Percentiles rank a stretch among this genome's conserved stretches.
These are phyloP conservation scores for Stenchaetothrips biformis DNA, from an alignment of 2,888 invertebrate genomes.

Conservation along the genomic window DNA sequence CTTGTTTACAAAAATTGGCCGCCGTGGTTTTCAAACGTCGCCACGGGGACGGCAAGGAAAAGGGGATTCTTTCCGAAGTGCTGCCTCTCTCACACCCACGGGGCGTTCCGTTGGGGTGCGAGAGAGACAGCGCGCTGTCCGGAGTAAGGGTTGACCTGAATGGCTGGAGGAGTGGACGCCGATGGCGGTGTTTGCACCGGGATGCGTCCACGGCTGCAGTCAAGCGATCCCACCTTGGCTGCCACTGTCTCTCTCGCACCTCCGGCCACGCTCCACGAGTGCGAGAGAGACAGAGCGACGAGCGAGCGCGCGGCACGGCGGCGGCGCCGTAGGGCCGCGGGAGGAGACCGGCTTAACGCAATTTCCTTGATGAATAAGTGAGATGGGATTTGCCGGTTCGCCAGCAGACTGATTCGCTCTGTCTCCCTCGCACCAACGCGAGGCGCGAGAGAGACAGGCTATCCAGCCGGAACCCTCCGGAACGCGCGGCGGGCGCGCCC, in stretches of 20 bases:
- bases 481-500: neutral
- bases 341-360: neutral
- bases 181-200: neutral
- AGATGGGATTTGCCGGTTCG: conserved; percentile 18
- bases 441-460: no score
- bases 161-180: neutral
- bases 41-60: neutral
- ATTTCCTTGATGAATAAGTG: conserved; percentile 24
- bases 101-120: neutral
- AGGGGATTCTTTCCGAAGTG: no score
- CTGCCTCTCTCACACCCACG: no score
- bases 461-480: neutral
- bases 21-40: neutral
- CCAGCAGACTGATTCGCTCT: neutral
- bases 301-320: neutral
- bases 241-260: neutral
- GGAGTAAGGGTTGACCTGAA: neutral
- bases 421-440: no score
- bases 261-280: neutral
- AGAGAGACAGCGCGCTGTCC: no score
- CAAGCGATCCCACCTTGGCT: neutral
- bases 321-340: neutral
- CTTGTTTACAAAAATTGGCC: neutral
- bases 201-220: neutral
- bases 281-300: neutral